Percentiles rank a stretch among this genome's conserved stretches.
These are phyloP conservation scores for Hypotaenidia okinawae DNA, from an alignment of 2,797 vertebrate species.

Conservation along the genomic window DNA sequence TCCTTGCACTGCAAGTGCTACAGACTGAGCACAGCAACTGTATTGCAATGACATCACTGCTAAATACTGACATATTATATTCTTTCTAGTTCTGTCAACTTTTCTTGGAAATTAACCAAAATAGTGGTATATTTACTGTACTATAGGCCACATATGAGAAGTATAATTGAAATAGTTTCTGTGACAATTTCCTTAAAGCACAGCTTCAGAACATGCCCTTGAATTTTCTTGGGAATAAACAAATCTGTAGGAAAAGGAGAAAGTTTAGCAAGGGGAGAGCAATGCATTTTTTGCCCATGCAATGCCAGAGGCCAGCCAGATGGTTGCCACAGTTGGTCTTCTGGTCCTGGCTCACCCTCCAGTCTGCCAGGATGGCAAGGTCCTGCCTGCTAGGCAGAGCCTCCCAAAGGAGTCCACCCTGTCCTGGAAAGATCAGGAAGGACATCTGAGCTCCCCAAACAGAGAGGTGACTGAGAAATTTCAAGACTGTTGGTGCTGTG, in stretches of 20 bases:
- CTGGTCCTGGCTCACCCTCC: background rate
- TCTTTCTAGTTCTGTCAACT: background rate
- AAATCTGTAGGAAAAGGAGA: background rate
- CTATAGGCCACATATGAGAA: fast-evolving
- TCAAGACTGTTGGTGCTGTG: background rate
- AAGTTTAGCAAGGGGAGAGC: background rate
- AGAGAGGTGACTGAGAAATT: background rate
- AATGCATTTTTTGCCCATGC: background rate
- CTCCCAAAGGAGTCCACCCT: background rate
- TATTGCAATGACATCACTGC: background rate
- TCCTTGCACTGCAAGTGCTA: background rate
- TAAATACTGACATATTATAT: background rate
- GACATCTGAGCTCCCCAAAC: fast-evolving
- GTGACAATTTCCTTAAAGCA: background rate
- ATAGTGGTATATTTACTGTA: background rate
- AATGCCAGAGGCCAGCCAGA: background rate
- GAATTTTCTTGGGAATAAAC: background rate
- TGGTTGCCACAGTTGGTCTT: background rate
- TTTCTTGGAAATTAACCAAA: background rate
- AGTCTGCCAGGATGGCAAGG: fast-evolving
- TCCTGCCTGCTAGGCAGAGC: background rate
- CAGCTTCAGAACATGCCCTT: background rate
- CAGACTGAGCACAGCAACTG: background rate
- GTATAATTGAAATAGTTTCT: background rate
- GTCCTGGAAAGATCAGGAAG: background rate